These are phyloP conservation scores for Argynnis bischoffii DNA, from an alignment of 2,888 invertebrate species.

Conservation along the genomic window DNA sequence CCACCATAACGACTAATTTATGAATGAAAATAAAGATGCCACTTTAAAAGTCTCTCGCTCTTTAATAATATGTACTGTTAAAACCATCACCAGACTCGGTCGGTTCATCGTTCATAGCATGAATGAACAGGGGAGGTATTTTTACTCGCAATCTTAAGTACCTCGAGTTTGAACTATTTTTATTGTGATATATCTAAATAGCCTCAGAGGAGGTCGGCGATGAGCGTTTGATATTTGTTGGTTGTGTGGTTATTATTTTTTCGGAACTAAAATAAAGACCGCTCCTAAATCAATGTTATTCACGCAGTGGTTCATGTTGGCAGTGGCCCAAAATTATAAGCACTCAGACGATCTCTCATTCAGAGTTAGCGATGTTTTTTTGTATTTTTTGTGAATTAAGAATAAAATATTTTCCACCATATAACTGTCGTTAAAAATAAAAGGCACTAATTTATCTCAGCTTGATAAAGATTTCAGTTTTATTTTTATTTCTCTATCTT, in stretches of 20 bases:
- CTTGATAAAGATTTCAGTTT: not conserved
- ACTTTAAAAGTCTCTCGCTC: slow-evolving; percentile 49
- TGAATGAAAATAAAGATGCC: slow-evolving; percentile 71
- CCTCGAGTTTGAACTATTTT: slow-evolving; percentile 56
- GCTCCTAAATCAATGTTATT: slow-evolving; percentile 35
- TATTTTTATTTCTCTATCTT: slow-evolving; percentile 8
- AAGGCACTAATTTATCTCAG: slow-evolving; percentile 3
- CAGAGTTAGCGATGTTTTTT: slow-evolving; percentile 21
- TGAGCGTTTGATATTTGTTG: slow-evolving; percentile 24
- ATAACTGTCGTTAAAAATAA: slow-evolving; percentile 4
- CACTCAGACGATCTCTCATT: slow-evolving; percentile 34
- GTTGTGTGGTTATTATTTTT: slow-evolving; percentile 30
- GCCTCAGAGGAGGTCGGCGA: slow-evolving; percentile 29
- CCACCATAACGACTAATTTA: slow-evolving; percentile 64
- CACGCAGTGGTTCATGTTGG: slow-evolving; percentile 31
- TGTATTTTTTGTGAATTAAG: slow-evolving; percentile 1
- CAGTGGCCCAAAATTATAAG: slow-evolving; percentile 31
- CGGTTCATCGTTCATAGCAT: slow-evolving; percentile 52
- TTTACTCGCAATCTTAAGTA: slow-evolving; percentile 48
- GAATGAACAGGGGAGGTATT: slow-evolving; percentile 62
- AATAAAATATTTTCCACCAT: slow-evolving; percentile 12
- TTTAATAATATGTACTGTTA: slow-evolving; percentile 57
- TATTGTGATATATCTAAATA: slow-evolving; percentile 44
- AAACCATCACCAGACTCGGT: slow-evolving; percentile 52
- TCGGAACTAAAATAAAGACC: slow-evolving; percentile 34